Percentiles rank a stretch among this genome's conserved stretches.
These are phyloP conservation scores for Strigamia crassipes DNA, from an alignment of 2,888 invertebrate genomes.

Conservation along the genomic window DNA sequence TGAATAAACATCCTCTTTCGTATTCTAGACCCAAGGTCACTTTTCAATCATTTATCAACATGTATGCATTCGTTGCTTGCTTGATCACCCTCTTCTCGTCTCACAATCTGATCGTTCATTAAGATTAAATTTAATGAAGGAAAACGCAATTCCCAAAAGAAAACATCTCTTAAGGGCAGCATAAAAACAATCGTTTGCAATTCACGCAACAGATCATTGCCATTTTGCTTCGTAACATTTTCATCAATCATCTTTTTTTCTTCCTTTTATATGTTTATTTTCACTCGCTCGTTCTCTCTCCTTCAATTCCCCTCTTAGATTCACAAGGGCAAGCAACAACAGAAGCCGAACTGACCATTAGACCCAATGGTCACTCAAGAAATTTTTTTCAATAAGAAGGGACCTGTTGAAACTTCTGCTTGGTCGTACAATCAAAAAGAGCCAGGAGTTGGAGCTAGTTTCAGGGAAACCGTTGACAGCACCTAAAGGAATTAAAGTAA, in stretches of 20 bases:
- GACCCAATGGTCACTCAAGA: neutral
- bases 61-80: neutral
- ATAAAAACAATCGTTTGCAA: conserved; percentile 25
- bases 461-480: neutral
- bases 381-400: neutral
- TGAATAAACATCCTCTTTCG: conserved; percentile 22
- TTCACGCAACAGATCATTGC: conserved; percentile 38
- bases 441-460: neutral
- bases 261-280: too few species aligned
- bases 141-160: conserved; percentile 8
- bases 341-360: conserved; percentile 19
- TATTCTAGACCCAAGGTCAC: conserved; percentile 5
- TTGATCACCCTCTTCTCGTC: neutral
- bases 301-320: neutral
- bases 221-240: neutral
- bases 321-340: conserved; percentile 5
- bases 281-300: too few species aligned
- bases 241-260: conserved; percentile 20
- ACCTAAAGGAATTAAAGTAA: neutral
- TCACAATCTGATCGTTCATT: conserved; percentile 23
- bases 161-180: neutral
- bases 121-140: conserved; percentile 39
- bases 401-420: conserved; percentile 17
- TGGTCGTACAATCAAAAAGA: neutral
- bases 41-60: conserved; percentile 28